Percentiles rank a stretch among this genome's conserved stretches.
Evolutionary conservation across 2,888 invertebrate species (phyloP).

Genomic region (Iselma pallidipennis): DNA sequence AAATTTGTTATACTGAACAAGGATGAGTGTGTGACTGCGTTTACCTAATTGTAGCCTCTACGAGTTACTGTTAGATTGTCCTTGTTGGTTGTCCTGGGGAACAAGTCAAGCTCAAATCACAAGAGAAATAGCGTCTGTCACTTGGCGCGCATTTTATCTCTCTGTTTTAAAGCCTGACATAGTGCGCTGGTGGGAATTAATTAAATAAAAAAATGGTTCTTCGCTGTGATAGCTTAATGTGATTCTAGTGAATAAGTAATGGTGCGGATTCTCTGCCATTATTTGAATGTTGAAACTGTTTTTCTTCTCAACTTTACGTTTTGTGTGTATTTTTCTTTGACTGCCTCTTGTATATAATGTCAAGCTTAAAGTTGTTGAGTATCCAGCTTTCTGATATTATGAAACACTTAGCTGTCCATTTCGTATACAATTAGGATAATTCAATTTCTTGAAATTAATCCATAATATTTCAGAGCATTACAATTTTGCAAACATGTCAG

Average conservation of each 20-base stretch:
- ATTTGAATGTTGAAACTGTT: slow-evolving; percentile 39
- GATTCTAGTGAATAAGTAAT: slow-evolving; percentile 52
- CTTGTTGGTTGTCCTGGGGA: not conserved
- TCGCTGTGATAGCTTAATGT: slow-evolving; percentile 52
- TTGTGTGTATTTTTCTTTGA: not conserved
- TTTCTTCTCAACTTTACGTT: not conserved
- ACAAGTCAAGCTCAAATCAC: slow-evolving; percentile 40
- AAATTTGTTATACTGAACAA: too few species aligned
- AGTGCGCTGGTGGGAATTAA: slow-evolving; percentile 54
- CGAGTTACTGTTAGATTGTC: not conserved
- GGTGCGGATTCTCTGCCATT: slow-evolving; percentile 43
- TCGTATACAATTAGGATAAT: not conserved
- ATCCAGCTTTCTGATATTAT: not conserved
- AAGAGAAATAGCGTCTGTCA: slow-evolving; percentile 53
- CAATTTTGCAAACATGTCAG: not conserved
- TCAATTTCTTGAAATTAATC: not conserved
- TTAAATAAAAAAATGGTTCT: slow-evolving; percentile 53
- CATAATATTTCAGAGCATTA: not conserved
- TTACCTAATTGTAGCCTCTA: too few species aligned
- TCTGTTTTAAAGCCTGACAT: slow-evolving; percentile 54
- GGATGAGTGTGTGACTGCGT: not conserved
- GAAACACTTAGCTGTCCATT: not conserved
- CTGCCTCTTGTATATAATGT: not conserved
- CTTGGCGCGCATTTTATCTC: slow-evolving; percentile 52
- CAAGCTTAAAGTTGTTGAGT: not conserved